These are phyloP conservation scores for Anableps anableps DNA, from an alignment of 2,797 vertebrate genomes.

Conservation along the genomic window DNA sequence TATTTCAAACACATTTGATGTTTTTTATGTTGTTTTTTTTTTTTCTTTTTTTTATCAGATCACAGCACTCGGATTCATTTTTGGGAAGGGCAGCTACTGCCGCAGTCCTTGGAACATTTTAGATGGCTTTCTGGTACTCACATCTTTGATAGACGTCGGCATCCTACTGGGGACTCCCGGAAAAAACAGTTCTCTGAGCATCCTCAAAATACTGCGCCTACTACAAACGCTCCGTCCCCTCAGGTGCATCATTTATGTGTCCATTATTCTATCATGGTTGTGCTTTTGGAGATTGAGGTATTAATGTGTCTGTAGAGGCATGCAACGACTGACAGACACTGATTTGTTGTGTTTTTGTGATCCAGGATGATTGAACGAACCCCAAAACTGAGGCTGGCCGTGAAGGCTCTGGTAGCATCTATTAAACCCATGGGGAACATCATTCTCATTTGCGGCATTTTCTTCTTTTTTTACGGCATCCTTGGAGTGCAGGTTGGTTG, in stretches of 20 bases:
- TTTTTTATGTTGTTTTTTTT: not conserved
- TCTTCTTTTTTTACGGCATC: slow-evolving; percentile 91
- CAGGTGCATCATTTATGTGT: slow-evolving; percentile 77
- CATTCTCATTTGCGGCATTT: slow-evolving; percentile 88
- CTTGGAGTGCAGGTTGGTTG: slow-evolving; percentile 89
- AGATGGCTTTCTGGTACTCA: slow-evolving; percentile 87
- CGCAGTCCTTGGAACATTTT: slow-evolving; percentile 89
- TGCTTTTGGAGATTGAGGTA: not conserved
- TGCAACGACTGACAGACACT: not conserved
- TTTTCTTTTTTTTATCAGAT: slow-evolving; percentile 73
- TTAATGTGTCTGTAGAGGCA: not conserved
- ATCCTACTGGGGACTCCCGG: slow-evolving; percentile 86
- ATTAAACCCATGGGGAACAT: slow-evolving; percentile 91
- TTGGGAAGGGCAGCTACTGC: slow-evolving; percentile 85
- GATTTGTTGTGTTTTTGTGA: slow-evolving; percentile 26
- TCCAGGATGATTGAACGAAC: slow-evolving; percentile 89
- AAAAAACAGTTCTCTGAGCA: slow-evolving; percentile 85
- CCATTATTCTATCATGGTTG: no score
- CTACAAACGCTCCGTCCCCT: slow-evolving; percentile 87
- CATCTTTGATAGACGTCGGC: slow-evolving; percentile 86
- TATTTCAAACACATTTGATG: not conserved
- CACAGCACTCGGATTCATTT: slow-evolving; percentile 86
- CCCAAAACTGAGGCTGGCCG: slow-evolving; percentile 89
- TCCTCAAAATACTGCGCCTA: slow-evolving; percentile 87
- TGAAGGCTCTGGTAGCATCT: slow-evolving; percentile 90